Base-by-base conservation (phyloP, 2,888 invertebrate species). In the Caenorhabditis auriculariae region DNA sequence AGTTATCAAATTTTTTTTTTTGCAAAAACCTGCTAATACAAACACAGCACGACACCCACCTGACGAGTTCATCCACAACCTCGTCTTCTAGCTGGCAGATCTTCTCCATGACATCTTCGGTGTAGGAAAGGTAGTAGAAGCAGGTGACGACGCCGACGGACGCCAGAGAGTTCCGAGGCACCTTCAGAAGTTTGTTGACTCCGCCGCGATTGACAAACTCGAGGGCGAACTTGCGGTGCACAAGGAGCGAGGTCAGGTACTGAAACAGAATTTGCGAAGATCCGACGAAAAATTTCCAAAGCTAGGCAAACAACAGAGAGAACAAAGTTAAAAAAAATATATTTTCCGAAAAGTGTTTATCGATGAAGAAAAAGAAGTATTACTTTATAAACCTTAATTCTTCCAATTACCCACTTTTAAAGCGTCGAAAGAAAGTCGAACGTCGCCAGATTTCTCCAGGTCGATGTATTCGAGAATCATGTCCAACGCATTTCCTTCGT, bases 211-310 rank as follows among this genome's bases (percentile, higher is more conserved):
- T 88, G 47, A 98, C 89, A 83, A 96, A 96, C 82, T 96, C 95
- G 28, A 95, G 88, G 0, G 93, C 91, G 85, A 98, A 95, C 83
- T 95, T 95, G 85, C 96, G 96, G 83, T 98, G 96, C 81, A 95
- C 95, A 15, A 98, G 86, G 61, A 98, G 84, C 0, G 94, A 91
- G 0, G 94, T 91, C 21, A 96, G 85, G 84, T 94, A 96, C 85
- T 93, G 73, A 42, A 76, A 58, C 21, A 15, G 15, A 32, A 47
- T 21, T n/a, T 17, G 7, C n/a, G 17, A 26, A 27, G 24, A 41
- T 41, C 41, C 15, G 6, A 41, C 41, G 48, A 48, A 32, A 17
- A 4, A 29, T 17, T 35, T n/a, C n/a, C n/a, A n/a, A n/a, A n/a
- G n/a, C n/a, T n/a, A n/a, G n/a, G n/a, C n/a, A n/a, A n/a, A n/a